Conservation (phyloP, 2,888 invertebrate species). For the Agonopterix arenella region DNA sequence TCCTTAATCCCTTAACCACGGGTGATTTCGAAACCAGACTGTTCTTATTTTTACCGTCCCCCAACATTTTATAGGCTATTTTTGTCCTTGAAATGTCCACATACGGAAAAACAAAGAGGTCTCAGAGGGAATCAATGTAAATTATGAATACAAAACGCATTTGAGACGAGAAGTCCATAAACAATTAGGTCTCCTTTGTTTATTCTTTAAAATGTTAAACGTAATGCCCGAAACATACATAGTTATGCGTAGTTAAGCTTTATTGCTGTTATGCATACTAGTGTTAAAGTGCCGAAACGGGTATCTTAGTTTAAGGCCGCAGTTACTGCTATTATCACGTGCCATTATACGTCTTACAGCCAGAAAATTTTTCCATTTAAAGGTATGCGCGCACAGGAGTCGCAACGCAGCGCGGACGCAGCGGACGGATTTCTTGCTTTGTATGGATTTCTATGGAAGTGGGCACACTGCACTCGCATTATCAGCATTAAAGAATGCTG, state of each 20-base stretch:
- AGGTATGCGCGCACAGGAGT: too few relatives aligned
- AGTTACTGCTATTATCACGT: neutral
- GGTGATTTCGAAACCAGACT: constrained; percentile 38
- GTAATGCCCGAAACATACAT: constrained; percentile 30
- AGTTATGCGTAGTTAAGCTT: constrained; percentile 25
- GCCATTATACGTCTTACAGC: neutral
- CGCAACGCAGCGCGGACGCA: too few relatives aligned
- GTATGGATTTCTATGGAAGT: too few relatives aligned
- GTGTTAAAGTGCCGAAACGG: neutral
- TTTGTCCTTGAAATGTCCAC: constrained; percentile 59
- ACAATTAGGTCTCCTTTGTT: constrained; percentile 64
- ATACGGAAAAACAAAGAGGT: constrained; percentile 53
- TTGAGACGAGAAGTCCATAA: constrained; percentile 52
- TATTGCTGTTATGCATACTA: constrained; percentile 26
- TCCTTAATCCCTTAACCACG: constrained; percentile 20
- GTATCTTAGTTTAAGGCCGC: neutral
- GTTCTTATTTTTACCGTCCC: constrained; percentile 40
- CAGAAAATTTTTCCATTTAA: neutral
- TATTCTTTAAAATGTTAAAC: constrained; percentile 32
- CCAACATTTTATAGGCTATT: constrained; percentile 52
- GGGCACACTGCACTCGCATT: too few relatives aligned
- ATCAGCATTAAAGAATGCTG: too few relatives aligned
- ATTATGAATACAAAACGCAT: constrained; percentile 52
- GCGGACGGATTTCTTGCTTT: too few relatives aligned
- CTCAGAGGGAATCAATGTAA: constrained; percentile 63